phyloP scores from a whole-genome alignment of 2,888 invertebrate species.

The Seira sanloemensis region DNA sequence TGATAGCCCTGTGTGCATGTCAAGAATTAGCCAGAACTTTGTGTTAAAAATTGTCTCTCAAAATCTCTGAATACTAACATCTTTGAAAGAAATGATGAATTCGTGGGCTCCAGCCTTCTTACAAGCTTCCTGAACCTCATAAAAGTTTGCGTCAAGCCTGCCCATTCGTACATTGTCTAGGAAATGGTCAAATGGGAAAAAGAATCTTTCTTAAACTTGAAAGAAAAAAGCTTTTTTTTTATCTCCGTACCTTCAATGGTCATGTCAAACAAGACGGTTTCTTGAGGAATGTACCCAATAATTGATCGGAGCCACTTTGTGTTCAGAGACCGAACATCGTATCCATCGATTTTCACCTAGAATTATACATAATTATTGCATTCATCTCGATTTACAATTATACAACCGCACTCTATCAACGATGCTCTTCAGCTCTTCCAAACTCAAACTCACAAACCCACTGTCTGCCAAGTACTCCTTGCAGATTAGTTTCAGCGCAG shows the following conservation, averaged over 20 bases:
- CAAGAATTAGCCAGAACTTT: too few species aligned
- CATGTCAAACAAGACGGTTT: constrained; percentile 50
- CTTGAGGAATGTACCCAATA: constrained; percentile 58
- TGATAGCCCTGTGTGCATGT: constrained; percentile 57
- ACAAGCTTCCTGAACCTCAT: constrained; percentile 58
- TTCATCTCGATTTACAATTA: too few species aligned
- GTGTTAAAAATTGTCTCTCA: too few species aligned
- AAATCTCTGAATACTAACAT: background rate
- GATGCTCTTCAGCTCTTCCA: background rate
- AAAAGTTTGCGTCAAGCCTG: constrained; percentile 52
- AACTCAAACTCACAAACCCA: constrained; percentile 52
- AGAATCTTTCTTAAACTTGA: too few species aligned
- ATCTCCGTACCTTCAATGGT: constrained; percentile 52
- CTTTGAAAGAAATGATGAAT: constrained; percentile 60
- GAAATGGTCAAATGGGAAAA: too few species aligned
- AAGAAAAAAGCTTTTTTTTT: too few species aligned
- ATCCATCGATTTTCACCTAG: constrained; percentile 53
- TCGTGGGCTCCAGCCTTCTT: constrained; percentile 63
- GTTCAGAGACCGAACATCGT: constrained; percentile 46
- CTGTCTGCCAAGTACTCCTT: constrained; percentile 59
- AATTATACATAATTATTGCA: too few species aligned
- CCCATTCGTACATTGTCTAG: constrained; percentile 56
- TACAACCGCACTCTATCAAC: background rate
- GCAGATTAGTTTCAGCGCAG: constrained; percentile 50
- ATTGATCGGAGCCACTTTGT: constrained; percentile 54